Evolutionary conservation across 2,113 vertebrate genomes (phyloP), one percentile per base, ranked within the genome.

Genomic region (Tor tambroides): DNA sequence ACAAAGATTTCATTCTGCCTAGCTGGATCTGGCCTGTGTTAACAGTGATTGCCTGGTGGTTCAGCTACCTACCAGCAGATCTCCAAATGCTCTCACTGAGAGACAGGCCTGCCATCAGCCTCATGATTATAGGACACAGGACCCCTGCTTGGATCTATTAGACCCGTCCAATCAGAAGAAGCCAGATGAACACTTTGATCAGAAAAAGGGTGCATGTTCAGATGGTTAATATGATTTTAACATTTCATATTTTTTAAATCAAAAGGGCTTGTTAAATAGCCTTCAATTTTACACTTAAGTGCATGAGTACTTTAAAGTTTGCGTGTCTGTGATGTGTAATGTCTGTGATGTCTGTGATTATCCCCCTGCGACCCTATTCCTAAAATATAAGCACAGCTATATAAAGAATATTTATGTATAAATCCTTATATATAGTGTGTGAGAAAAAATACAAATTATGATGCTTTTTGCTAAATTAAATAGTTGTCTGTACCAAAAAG

Each of bases 81-180:
- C 79, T 85, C 78, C 75, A 78, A 76, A 71, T 87, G 81, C 85
- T 56, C 87, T 89, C 77, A 88, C 23, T 76, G 77, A 65, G 84
- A 41, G 65, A 89, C 89, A 67, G 77, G 88, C 38, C 38, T 88
- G 84, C 88, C 69, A 89, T 78, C 15, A 35, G 19, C 6, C 65
- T 71, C 26, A 65, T 84, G 86, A 91, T 91, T 90, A 85, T 63
- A 86, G 51, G 87, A 90, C 87, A 76, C 56, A 77, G 56, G 54
- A 85, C 82, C 75, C 72, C 83, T 77, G 74, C 86, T 35, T 2
- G 23, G 49, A 61, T 83, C 76, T 87, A 85, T 72, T 82, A 69
- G 83, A 63, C 32, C n/a, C 5, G 49, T 86, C 71, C 83, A 76
- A 87, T 87, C 32, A 84, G 84, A 65, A 30, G 35, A 89, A 41